These are phyloP conservation scores for Caenorhabditis sp. DNA, from an alignment of 2,888 invertebrate species.

Conservation along the genomic window DNA sequence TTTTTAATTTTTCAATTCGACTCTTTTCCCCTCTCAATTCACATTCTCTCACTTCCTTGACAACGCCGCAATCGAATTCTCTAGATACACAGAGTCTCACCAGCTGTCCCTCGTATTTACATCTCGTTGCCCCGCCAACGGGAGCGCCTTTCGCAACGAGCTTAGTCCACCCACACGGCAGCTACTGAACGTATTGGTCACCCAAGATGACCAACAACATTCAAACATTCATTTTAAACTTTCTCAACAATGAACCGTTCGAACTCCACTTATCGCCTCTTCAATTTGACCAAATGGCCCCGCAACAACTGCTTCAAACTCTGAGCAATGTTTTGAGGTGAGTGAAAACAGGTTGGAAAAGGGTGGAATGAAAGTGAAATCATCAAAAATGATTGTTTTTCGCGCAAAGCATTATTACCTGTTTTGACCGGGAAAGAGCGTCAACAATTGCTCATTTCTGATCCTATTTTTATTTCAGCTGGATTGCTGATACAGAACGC, in stretches of 20 bases:
- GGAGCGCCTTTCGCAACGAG: slow-evolving; percentile 13
- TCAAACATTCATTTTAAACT: slow-evolving; percentile 86
- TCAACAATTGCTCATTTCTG: slow-evolving; percentile 31
- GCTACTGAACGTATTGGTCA: background rate
- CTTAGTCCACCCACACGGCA: background rate
- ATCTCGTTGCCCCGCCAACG: slow-evolving; percentile 33
- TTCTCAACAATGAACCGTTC: slow-evolving; percentile 88
- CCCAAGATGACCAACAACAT: slow-evolving; percentile 43
- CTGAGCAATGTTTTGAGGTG: slow-evolving; percentile 88
- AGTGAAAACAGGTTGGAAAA: background rate
- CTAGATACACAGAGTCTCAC: background rate
- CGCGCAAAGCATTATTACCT: background rate
- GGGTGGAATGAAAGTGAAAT: background rate
- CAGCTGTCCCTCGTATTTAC: slow-evolving; percentile 27
- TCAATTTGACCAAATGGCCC: slow-evolving; percentile 90
- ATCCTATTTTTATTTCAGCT: slow-evolving; percentile 66
- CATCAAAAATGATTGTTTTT: slow-evolving; percentile 9
- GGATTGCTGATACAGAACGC: slow-evolving; percentile 84
- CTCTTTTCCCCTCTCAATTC: background rate
- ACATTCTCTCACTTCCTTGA: background rate
- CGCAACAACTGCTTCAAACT: slow-evolving; percentile 89
- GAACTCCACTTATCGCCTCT: slow-evolving; percentile 90
- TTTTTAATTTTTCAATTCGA: no score
- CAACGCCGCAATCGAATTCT: slow-evolving; percentile 6
- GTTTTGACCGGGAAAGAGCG: background rate